Conservation (phyloP, 1,140 invertebrate species). For the Drosophila grimshawi region DNA sequence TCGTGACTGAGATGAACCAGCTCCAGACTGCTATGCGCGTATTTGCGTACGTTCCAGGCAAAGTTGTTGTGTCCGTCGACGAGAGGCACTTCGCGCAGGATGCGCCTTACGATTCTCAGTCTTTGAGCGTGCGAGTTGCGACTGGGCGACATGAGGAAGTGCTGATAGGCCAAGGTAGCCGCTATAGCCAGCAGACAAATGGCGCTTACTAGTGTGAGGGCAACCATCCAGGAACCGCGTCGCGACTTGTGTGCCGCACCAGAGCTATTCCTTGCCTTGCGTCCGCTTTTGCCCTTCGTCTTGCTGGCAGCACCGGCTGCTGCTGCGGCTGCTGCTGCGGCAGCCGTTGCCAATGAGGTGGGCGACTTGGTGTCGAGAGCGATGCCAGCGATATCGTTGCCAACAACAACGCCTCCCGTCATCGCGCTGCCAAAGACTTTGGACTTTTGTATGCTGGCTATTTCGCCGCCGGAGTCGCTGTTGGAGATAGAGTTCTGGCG, state of each 20-base stretch:
- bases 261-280: slow-evolving; percentile 47
- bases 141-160: slow-evolving; percentile 85
- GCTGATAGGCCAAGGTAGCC: slow-evolving; percentile 77
- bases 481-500: slow-evolving; percentile 83
- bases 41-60: slow-evolving; percentile 93
- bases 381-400: slow-evolving; percentile 60
- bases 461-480: slow-evolving; percentile 79
- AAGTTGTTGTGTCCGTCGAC: slow-evolving; percentile 94
- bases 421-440: slow-evolving; percentile 74
- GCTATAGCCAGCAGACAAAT: slow-evolving; percentile 75
- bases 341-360: slow-evolving; percentile 56
- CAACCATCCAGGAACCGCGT: slow-evolving; percentile 74
- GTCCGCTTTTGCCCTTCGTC: slow-evolving; percentile 49
- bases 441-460: slow-evolving; percentile 79
- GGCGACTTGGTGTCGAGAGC: slow-evolving; percentile 67
- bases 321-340: slow-evolving; percentile 35
- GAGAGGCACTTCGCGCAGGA: slow-evolving; percentile 87
- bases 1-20: slow-evolving; percentile 91
- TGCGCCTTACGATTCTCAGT: slow-evolving; percentile 86
- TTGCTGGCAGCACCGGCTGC: slow-evolving; percentile 46
- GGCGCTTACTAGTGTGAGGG: slow-evolving; percentile 72
- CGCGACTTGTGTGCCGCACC: slow-evolving; percentile 57
- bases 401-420: slow-evolving; percentile 61
- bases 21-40: slow-evolving; percentile 92
- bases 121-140: slow-evolving; percentile 86